Evolutionary conservation across 2,797 vertebrate genomes (phyloP).

Genomic region (Oreortyx pictus): DNA sequence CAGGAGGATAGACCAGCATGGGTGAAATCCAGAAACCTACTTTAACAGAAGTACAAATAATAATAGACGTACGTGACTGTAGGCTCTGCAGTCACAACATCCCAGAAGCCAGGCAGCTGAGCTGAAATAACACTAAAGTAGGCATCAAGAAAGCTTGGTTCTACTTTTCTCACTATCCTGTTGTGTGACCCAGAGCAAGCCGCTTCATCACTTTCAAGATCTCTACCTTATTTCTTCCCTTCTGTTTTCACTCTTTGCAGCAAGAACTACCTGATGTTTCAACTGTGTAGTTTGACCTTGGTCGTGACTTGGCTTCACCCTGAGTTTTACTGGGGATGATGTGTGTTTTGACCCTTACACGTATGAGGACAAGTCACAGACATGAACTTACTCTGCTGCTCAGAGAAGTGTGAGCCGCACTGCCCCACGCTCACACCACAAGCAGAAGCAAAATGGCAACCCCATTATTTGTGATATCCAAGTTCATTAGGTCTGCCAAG

Average conservation of each 20-base stretch:
- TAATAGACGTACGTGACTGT: slow-evolving; percentile 18
- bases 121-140: neutral
- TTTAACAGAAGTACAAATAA: slow-evolving; percentile 37
- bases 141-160: neutral
- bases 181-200: neutral
- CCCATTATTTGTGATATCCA: neutral
- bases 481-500: neutral
- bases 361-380: neutral
- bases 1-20: slow-evolving; percentile 66
- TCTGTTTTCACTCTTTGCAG: neutral
- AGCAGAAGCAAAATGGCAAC: neutral
- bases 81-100: slow-evolving; percentile 41
- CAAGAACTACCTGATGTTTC: neutral
- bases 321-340: neutral
- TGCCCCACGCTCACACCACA: neutral
- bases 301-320: neutral
- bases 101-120: slow-evolving; percentile 7
- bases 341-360: neutral
- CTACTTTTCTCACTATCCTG: neutral
- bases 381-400: neutral
- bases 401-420: neutral
- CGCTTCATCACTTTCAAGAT: neutral
- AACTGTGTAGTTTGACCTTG: neutral
- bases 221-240: neutral
- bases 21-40: slow-evolving; percentile 68